Evolutionary conservation across 2,113 vertebrate species (phyloP).

Genomic region (Saguinus imperator): DNA sequence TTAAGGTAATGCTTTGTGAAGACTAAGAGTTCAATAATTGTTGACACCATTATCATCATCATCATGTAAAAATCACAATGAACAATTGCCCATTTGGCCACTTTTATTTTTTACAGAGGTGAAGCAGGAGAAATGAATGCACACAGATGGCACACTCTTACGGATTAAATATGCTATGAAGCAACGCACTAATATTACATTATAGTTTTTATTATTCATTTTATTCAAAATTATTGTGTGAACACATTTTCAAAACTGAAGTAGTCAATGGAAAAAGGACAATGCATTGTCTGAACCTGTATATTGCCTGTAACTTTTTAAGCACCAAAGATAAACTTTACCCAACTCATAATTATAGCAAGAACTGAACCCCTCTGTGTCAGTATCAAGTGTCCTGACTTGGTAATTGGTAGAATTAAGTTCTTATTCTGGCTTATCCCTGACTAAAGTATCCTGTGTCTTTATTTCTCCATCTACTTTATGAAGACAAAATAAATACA

Average conservation of each 20-base stretch:
- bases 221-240: not conserved
- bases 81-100: not conserved
- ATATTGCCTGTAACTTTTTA: conserved; percentile 36
- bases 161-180: not conserved
- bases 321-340: conserved; percentile 47
- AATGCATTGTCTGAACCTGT: not conserved
- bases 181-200: not conserved
- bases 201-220: not conserved
- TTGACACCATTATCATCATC: not conserved
- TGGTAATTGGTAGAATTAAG: conserved; percentile 77
- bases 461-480: conserved; percentile 28
- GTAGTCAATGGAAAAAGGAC: not conserved
- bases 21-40: not conserved
- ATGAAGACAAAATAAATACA: conserved; percentile 70
- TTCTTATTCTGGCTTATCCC: conserved; percentile 72
- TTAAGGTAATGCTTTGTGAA: too few relatives aligned
- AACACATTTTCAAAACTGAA: not conserved
- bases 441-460: conserved; percentile 57
- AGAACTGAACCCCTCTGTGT: not conserved
- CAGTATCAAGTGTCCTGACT: conserved; percentile 66
- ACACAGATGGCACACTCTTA: not conserved
- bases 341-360: not conserved
- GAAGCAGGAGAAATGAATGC: not conserved
- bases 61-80: not conserved
- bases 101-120: not conserved